These are phyloP conservation scores for Polydrusus tereticollis DNA, from an alignment of 2,888 invertebrate species.

Conservation along the genomic window DNA sequence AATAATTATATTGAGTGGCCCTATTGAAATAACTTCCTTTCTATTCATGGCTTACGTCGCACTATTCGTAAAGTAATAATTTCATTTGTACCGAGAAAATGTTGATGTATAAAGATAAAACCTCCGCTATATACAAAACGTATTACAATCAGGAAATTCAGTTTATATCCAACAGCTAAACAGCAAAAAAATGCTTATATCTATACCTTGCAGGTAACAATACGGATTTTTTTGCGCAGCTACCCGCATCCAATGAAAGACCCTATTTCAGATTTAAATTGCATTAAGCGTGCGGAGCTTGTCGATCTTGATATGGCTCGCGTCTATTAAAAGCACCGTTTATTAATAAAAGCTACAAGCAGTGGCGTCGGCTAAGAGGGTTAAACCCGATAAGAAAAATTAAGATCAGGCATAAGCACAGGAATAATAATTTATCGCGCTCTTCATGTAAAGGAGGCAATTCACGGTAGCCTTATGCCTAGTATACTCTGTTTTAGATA, in stretches of 20 bases:
- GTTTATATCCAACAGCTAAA: neutral
- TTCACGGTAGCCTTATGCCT: too few species aligned
- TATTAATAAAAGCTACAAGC: neutral
- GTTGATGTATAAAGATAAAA: neutral
- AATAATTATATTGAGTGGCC: too few species aligned
- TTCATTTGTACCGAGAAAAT: neutral
- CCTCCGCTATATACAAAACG: neutral
- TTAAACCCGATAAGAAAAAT: too few species aligned
- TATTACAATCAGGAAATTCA: neutral
- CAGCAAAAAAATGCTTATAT: neutral
- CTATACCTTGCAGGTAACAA: slow-evolving; percentile 24
- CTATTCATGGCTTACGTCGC: too few species aligned
- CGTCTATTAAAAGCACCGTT: slow-evolving; percentile 3
- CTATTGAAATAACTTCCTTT: neutral
- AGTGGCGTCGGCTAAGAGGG: neutral
- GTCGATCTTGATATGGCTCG: slow-evolving; percentile 35
- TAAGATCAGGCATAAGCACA: too few species aligned
- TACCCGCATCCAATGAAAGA: slow-evolving; percentile 29
- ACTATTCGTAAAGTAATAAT: too few species aligned
- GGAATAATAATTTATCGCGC: too few species aligned
- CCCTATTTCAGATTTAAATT: slow-evolving; percentile 34
- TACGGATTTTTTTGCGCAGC: slow-evolving; percentile 16
- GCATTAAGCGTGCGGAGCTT: slow-evolving; percentile 31
- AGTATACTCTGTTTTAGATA: too few species aligned
- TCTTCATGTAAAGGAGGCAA: too few species aligned